Base-by-base conservation (phyloP, 2,113 vertebrate genomes). In the Cinclus mexicanus region DNA sequence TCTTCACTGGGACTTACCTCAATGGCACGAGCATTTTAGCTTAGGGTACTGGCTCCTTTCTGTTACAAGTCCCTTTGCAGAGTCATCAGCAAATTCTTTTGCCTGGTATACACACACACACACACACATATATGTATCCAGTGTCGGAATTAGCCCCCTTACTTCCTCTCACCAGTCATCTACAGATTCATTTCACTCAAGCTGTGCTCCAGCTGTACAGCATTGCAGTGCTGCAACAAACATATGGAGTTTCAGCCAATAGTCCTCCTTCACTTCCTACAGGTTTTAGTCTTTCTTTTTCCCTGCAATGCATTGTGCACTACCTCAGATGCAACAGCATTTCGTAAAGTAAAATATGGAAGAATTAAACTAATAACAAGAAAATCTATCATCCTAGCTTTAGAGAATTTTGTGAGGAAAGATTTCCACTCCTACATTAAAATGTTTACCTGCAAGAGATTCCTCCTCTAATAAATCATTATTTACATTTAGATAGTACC, bases 141-240 rank as follows among this genome's bases (percentile, higher is more conserved):
- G 2, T 93, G 83, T 69, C 94, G 95, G 89, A 92, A 85, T 49
- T 61, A 94, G 42, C 35, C 57, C n/a, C 39, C 76, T 78, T 79
- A 64, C 86, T 96, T 95, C 90, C 91, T 94, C 90, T 94, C 74
- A 65, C 61, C 88, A 96, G 83, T 69, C 95, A 91, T 87, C 92
- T 72, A 69, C 0, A 0, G 93, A 87, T 94, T 90, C 71, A 71
- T 94, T 94, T 95, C 92, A 76, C 77, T 93, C 95, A 96, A 82
- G 89, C 92, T 97, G 95, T 94, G 95, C 95, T 84, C 77, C 95
- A 96, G 95, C 95, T 95, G 92, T 47, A 92, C 83, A 50, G 67
- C 3, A 3, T 33, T 84, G 83, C 83, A 83, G 29, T 41, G 80
- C 93, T 89, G 90, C 67, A 69, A 81, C 83, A 94, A 94, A 84